These are phyloP conservation scores for Diplodus sargus DNA, from an alignment of 2,797 vertebrate genomes.

Conservation along the genomic window DNA sequence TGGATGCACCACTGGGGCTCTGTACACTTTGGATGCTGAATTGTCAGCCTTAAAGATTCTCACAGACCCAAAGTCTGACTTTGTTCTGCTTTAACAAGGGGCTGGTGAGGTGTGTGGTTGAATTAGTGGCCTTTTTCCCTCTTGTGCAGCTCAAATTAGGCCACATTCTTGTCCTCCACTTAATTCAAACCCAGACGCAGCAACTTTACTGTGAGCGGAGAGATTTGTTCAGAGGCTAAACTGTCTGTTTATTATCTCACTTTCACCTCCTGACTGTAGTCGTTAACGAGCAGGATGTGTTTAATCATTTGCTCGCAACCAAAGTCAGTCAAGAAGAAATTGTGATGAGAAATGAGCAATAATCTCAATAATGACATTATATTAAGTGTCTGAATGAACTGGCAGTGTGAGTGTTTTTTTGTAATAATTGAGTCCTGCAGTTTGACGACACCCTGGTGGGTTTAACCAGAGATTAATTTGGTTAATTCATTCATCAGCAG, in stretches of 20 bases:
- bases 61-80: conserved; percentile 10
- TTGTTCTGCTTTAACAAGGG: conserved; percentile 48
- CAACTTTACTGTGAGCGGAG: conserved; percentile 1
- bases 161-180: conserved; percentile 19
- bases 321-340: neutral
- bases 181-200: neutral
- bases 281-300: neutral
- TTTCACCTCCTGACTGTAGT: neutral
- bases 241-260: neutral
- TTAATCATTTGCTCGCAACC: neutral
- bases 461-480: neutral
- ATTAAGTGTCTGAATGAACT: neutral
- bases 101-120: conserved; percentile 1
- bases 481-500: neutral
- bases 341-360: neutral
- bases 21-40: neutral
- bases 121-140: conserved; percentile 34
- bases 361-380: neutral
- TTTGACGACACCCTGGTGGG: conserved; percentile 13
- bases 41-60: conserved; percentile 2
- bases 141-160: conserved; percentile 38
- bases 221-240: conserved; percentile 21
- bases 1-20: neutral
- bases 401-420: neutral
- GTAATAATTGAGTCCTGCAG: neutral